phyloP scores from a whole-genome alignment of 2,113 vertebrate genomes.

The Oreocharis arfaki region DNA sequence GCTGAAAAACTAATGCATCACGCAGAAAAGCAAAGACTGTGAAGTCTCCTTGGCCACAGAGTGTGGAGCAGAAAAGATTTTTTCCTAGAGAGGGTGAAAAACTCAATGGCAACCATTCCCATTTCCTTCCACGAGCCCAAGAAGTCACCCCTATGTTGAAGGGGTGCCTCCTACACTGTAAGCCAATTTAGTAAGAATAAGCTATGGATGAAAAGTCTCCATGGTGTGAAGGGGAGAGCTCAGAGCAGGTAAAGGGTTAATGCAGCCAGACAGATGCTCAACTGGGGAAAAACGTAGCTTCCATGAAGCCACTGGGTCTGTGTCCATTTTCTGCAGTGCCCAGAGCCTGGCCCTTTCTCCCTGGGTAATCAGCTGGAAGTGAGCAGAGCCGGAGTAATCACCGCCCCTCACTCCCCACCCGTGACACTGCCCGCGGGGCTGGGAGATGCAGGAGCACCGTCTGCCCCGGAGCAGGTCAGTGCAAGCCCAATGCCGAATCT shows the following conservation, averaged over 20 bases:
- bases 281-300: not conserved
- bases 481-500: not conserved
- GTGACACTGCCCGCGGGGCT: accelerated
- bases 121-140: not conserved
- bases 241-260: slow-evolving; percentile 23
- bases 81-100: not conserved
- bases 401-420: not conserved
- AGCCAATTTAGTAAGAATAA: not conserved
- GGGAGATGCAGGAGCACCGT: not conserved
- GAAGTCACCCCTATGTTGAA: accelerated
- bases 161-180: not conserved
- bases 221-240: not conserved
- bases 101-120: not conserved
- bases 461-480: not conserved
- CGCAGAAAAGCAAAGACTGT: not conserved
- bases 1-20: not conserved
- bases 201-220: not conserved
- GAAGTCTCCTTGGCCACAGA: not conserved
- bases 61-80: not conserved
- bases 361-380: slow-evolving; percentile 37
- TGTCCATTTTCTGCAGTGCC: not conserved
- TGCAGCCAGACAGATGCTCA: not conserved
- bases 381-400: not conserved
- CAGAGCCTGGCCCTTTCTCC: not conserved
- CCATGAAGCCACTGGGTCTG: not conserved